Base-by-base conservation (phyloP, 1,140 invertebrate genomes). In the Drosophila insularis region DNA sequence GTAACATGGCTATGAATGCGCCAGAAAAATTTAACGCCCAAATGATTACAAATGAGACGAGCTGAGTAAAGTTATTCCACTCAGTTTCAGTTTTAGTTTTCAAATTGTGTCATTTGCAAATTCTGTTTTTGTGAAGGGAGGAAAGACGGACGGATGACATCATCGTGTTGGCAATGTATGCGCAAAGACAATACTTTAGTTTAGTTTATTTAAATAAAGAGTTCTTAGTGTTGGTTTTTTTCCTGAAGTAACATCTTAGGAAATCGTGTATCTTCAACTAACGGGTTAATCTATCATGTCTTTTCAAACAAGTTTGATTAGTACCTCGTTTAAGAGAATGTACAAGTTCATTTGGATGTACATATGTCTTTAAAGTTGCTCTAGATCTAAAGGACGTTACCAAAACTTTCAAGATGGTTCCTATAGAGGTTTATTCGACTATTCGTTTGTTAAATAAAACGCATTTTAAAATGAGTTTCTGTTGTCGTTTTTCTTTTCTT, bases 31-130 rank as follows among this genome's bases (percentile, higher is more conserved):
- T 78, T 75, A 86, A 86, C 81, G 84, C 81, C 78, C 81, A 86
- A 86, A 86, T 86, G 81, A 86, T 86, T 86, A 86, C 82, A 86
- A 87, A 81, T 87, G 82, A 86, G 74, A 62, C 69, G 70, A 76
- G 40, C 71, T 61, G 65, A 19, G 67, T 54, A 74, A 77, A 66
- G 71, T 74, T 74, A 14, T 43, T 53, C 68, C 62, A 61, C 35
- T 39, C 35, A 39, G 59, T 35, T 37, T 32, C 55, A 35, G 55
- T 58, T 58, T 58, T 31, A 17, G 55, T 58, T 58, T 58, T 37
- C 55, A 35, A 35, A 35, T 58, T 58, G 55, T 58, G 31, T 58
- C 55, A 58, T 58, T 58, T 58, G 55, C 55, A 58, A 58, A 58
- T 35, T 58, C 55, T 56, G 55, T 35, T 58, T 35, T 11, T 37